These are phyloP conservation scores for Epinephelus coioides DNA, from an alignment of 2,797 vertebrate species.

Conservation along the genomic window DNA sequence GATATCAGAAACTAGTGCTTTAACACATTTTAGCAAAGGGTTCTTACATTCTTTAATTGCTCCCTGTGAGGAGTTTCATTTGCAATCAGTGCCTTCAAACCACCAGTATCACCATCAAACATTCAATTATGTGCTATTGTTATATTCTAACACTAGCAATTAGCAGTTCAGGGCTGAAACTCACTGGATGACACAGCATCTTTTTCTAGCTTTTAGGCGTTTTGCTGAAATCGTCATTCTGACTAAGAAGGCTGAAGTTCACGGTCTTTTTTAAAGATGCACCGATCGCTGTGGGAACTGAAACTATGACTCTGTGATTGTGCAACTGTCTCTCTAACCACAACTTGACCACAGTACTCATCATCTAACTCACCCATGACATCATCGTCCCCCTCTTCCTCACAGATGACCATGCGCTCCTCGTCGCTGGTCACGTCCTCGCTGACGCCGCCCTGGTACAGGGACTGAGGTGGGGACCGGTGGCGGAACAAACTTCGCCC, in stretches of 20 bases:
- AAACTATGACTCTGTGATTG: conserved; percentile 46
- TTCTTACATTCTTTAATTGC: background rate
- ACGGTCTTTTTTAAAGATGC: conserved; percentile 8
- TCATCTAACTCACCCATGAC: conserved; percentile 93
- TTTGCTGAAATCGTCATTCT: conserved; percentile 28
- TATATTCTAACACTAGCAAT: conserved; percentile 13
- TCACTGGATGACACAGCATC: conserved; percentile 37
- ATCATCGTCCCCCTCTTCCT: conserved; percentile 96
- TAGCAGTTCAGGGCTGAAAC: background rate
- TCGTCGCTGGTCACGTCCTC: conserved; percentile 97
- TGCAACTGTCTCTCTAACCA: conserved; percentile 30
- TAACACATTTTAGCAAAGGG: background rate
- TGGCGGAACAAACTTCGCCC: conserved; percentile 60
- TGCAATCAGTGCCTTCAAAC: conserved; percentile 12
- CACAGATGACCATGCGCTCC: conserved; percentile 97
- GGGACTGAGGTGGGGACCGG: conserved; percentile 44
- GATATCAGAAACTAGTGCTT: conserved; percentile 4
- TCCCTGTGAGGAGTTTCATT: background rate
- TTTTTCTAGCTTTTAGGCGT: background rate
- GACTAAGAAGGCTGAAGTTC: conserved; percentile 7
- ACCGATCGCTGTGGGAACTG: conserved; percentile 42
- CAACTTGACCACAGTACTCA: conserved; percentile 59
- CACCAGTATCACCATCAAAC: background rate
- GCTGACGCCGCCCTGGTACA: conserved; percentile 85
- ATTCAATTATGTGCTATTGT: conserved; percentile 12